These are phyloP conservation scores for Sitta europaea DNA, from an alignment of 2,113 vertebrate species.

Conservation along the genomic window DNA sequence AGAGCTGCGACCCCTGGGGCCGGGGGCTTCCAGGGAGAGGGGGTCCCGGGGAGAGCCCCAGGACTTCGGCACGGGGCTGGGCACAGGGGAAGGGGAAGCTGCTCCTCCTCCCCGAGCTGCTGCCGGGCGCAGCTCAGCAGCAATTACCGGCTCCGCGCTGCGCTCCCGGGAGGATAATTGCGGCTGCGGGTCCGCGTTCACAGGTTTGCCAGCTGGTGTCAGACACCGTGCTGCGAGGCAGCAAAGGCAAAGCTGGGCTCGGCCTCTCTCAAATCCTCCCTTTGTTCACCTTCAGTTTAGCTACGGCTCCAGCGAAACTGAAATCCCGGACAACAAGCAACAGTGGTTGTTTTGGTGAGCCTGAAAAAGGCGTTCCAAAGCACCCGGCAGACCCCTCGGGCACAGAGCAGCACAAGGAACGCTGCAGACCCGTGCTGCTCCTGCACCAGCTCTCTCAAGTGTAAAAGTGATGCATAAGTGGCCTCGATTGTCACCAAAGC, in stretches of 20 bases:
- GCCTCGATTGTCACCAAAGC: not conserved
- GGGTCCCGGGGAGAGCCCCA: not conserved
- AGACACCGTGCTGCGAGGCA: not conserved
- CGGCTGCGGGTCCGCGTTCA: not conserved
- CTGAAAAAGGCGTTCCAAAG: not conserved
- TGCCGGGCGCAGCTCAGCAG: not conserved
- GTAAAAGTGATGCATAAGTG: not conserved
- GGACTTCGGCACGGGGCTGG: accelerated
- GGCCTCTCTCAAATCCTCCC: not conserved
- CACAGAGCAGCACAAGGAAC: not conserved
- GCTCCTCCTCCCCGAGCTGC: not conserved
- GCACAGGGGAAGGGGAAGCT: not conserved
- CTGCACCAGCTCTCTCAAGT: not conserved
- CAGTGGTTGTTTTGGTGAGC: not conserved
- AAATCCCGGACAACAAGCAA: not conserved
- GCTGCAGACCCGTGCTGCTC: not conserved
- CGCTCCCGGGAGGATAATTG: not conserved
- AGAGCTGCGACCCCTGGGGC: too few species aligned
- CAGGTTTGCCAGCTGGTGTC: not conserved
- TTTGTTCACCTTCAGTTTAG: conserved; percentile 2
- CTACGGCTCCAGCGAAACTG: not conserved
- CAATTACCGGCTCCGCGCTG: not conserved
- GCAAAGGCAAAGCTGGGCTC: not conserved
- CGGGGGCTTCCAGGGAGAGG: too few species aligned
- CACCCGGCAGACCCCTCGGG: not conserved